Evolutionary conservation across 2,113 vertebrate species (phyloP).

Genomic region (Xenopus tropicalis): DNA sequence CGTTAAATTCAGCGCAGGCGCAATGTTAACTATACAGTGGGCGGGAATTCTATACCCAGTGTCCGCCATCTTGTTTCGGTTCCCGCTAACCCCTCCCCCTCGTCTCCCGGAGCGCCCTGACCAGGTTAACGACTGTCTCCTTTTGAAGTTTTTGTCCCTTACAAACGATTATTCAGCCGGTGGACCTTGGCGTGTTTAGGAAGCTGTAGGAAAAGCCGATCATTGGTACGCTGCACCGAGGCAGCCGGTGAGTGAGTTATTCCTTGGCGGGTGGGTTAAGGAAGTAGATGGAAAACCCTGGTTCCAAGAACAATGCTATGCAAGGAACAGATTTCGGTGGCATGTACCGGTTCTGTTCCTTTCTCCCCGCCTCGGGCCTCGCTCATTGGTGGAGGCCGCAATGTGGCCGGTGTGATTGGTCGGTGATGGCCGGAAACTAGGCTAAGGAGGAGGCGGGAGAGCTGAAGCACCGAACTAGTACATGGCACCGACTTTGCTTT

Average conservation of each 20-base stretch:
- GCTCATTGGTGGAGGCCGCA: slow-evolving; percentile 79
- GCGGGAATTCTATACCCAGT: slow-evolving; percentile 5
- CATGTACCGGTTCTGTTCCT: slow-evolving; percentile 25
- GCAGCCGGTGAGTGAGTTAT: too few species aligned
- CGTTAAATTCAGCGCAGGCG: neutral
- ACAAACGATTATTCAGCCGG: neutral
- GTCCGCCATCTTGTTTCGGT: slow-evolving; percentile 38
- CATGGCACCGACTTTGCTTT: slow-evolving; percentile 6
- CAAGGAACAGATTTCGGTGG: neutral
- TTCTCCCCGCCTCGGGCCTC: slow-evolving; percentile 34
- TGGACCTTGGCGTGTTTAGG: too few species aligned
- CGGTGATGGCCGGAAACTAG: slow-evolving; percentile 76
- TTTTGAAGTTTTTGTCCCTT: neutral
- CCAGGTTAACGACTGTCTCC: neutral
- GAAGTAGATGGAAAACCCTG: neutral
- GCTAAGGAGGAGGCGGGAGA: slow-evolving; percentile 53
- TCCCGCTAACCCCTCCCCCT: slow-evolving; percentile 4
- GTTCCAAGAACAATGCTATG: too few species aligned
- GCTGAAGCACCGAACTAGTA: neutral
- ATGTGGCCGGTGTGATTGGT: slow-evolving; percentile 84
- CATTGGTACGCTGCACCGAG: too few species aligned
- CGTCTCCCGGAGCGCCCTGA: neutral
- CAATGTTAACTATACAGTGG: neutral
- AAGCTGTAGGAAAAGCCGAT: too few species aligned
- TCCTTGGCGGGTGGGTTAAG: neutral